Evolutionary conservation across 2,888 invertebrate species (phyloP).

Genomic region (Amorpha juglandis): DNA sequence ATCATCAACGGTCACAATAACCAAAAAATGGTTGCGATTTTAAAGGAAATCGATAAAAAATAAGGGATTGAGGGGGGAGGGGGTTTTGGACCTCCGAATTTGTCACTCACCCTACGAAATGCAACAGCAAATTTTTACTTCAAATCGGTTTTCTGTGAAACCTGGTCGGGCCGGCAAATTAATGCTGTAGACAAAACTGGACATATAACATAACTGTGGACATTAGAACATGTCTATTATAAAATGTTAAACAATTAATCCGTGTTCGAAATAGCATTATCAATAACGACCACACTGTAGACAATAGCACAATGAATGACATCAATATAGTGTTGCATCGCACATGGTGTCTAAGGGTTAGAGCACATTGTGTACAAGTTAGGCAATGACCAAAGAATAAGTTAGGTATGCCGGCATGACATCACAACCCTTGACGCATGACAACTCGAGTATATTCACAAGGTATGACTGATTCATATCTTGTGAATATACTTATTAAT

Average conservation of each 20-base stretch:
- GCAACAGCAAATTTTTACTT: too few species aligned
- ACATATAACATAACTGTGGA: neutral
- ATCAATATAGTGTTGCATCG: slow-evolving; percentile 41
- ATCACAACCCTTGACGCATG: neutral
- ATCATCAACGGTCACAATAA: too few species aligned
- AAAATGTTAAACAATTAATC: neutral
- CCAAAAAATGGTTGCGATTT: too few species aligned
- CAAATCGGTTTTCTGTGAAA: too few species aligned
- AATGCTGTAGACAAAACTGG: too few species aligned
- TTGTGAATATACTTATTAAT: too few species aligned
- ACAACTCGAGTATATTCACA: neutral
- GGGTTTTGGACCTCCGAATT: too few species aligned
- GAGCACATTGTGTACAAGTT: neutral
- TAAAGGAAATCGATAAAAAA: too few species aligned
- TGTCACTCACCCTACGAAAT: too few species aligned
- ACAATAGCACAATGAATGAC: slow-evolving; percentile 45
- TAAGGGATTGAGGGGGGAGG: too few species aligned
- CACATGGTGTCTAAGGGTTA: slow-evolving; percentile 20
- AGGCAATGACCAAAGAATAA: too few species aligned
- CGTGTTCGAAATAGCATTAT: neutral
- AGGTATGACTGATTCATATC: slow-evolving; percentile 4
- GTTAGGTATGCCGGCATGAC: neutral
- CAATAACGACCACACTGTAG: slow-evolving; percentile 15
- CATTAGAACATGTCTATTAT: neutral
- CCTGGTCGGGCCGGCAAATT: too few species aligned